These are phyloP conservation scores for Meles meles DNA, from an alignment of 2,113 vertebrate species.

Conservation along the genomic window DNA sequence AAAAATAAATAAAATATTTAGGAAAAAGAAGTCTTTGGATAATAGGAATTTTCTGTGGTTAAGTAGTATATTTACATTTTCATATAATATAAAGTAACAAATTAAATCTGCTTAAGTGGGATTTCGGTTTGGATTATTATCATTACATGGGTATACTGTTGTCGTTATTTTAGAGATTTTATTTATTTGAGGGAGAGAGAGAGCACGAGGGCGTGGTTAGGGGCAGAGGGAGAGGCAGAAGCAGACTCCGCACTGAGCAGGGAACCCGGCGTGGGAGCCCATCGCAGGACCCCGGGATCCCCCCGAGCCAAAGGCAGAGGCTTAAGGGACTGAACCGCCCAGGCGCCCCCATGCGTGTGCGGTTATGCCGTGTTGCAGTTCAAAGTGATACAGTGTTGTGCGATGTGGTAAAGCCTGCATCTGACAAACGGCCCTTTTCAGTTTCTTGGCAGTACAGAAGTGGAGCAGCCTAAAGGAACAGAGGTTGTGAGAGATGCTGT, in stretches of 20 bases:
- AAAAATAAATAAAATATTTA: background rate
- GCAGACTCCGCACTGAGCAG: too few relatives aligned
- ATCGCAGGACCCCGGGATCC: too few relatives aligned
- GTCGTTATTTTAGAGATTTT: too few relatives aligned
- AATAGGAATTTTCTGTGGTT: background rate
- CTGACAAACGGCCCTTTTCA: slow-evolving; percentile 77
- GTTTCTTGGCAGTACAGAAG: slow-evolving; percentile 98
- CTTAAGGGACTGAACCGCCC: too few relatives aligned
- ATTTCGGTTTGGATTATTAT: background rate
- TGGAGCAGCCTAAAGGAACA: slow-evolving; percentile 97
- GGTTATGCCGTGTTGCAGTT: background rate
- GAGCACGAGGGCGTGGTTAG: too few relatives aligned
- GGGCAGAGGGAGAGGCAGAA: too few relatives aligned
- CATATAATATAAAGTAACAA: background rate
- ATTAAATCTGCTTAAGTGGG: background rate
- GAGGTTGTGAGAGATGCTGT: slow-evolving; percentile 97
- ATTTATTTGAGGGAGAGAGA: too few relatives aligned
- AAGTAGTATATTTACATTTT: background rate
- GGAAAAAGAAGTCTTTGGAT: background rate
- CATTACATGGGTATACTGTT: background rate
- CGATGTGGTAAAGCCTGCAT: background rate
- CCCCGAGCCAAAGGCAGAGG: too few relatives aligned
- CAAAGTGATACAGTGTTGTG: background rate
- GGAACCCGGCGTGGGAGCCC: too few relatives aligned
- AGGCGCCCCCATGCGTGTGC: background rate